Conservation (phyloP, 2,113 vertebrate genomes). For the Eptesicus fuscus region DNA sequence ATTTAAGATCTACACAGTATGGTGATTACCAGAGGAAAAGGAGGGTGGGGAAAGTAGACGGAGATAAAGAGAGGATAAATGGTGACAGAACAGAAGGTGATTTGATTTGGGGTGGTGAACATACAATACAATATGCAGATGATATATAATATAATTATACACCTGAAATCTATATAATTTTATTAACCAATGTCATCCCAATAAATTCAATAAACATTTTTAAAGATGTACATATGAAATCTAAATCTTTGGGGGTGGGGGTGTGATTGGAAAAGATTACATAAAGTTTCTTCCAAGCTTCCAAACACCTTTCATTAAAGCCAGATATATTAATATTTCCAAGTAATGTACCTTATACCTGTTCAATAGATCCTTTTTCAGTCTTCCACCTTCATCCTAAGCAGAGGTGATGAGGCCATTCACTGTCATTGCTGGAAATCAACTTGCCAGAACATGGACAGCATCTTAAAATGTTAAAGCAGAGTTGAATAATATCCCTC, state of each 20-base stretch:
- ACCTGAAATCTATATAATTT: not conserved
- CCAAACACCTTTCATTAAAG: not conserved
- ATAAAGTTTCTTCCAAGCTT: not conserved
- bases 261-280: not conserved
- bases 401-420: not conserved
- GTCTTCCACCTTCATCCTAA: not conserved
- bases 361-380: not conserved
- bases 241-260: not conserved
- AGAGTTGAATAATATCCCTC: not conserved
- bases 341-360: not conserved
- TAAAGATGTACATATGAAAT: not conserved
- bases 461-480: not conserved
- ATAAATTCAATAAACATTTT: not conserved
- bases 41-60: not conserved
- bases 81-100: not conserved
- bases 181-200: not conserved
- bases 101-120: not conserved
- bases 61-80: not conserved
- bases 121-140: not conserved
- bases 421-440: not conserved
- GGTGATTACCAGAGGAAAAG: not conserved
- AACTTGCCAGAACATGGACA: not conserved
- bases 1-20: not conserved
- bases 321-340: not conserved
- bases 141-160: not conserved